A percentile compares a stretch with the other conserved stretches of the same genome.
These are phyloP conservation scores for Ctenomys sociabilis DNA, from an alignment of 2,113 vertebrate genomes.

Conservation along the genomic window DNA sequence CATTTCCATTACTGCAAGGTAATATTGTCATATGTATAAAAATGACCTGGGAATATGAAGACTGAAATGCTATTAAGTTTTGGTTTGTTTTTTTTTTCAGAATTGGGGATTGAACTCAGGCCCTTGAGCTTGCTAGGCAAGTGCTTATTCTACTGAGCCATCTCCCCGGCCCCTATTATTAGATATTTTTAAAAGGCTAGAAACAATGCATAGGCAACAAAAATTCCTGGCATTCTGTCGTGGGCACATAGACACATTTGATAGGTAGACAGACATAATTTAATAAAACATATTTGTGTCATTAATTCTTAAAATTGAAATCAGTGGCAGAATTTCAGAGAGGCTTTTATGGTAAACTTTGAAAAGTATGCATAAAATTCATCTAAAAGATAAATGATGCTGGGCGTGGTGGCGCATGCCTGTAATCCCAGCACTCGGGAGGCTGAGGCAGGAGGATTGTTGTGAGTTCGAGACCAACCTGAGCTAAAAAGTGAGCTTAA, in stretches of 20 bases:
- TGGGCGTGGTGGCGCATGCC: no score
- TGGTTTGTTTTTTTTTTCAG: no score
- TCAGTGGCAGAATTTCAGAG: background rate
- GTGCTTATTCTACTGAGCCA: no score
- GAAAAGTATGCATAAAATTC: background rate
- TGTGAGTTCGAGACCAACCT: no score
- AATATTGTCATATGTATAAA: background rate
- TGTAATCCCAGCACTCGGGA: no score
- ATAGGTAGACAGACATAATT: background rate
- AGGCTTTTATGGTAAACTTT: slow-evolving; percentile 5
- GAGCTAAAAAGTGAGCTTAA: no score
- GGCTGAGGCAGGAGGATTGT: no score
- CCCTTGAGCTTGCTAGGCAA: no score
- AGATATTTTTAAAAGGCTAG: background rate
- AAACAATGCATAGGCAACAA: background rate
- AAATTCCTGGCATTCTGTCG: background rate
- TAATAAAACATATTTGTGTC: background rate
- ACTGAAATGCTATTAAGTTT: no score
- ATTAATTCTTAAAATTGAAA: background rate
- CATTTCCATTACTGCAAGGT: background rate
- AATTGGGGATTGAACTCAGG: no score
- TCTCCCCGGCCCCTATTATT: no score
- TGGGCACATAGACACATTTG: background rate
- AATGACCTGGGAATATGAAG: background rate
- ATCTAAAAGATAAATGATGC: no score